Conservation (phyloP, 2,113 vertebrate genomes). For the Opisthocomus hoazin region DNA sequence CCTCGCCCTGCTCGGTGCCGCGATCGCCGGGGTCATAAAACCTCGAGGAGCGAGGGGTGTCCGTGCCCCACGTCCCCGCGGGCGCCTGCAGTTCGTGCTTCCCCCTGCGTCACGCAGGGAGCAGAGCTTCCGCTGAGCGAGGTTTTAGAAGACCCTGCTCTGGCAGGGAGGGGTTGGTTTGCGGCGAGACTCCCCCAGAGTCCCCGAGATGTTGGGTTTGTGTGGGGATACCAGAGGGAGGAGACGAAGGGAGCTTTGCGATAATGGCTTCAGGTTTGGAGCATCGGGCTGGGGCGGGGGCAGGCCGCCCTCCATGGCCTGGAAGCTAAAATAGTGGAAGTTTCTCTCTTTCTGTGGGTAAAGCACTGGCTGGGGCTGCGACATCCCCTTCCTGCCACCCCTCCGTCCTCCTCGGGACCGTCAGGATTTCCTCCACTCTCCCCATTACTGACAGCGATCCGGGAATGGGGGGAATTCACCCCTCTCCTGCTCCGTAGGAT, state of each 20-base stretch:
- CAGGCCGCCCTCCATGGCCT: background rate
- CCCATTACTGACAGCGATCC: background rate
- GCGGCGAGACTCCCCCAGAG: background rate
- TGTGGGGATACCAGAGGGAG: background rate
- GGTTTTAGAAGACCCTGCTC: background rate
- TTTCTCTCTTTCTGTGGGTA: background rate
- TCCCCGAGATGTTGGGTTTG: background rate
- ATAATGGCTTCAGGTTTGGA: background rate
- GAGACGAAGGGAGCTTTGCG: background rate
- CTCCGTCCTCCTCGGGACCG: accelerated
- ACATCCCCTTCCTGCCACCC: background rate
- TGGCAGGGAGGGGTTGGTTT: background rate
- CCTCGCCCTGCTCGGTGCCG: background rate
- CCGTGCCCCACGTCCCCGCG: background rate
- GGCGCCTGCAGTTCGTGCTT: background rate
- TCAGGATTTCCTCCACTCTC: background rate
- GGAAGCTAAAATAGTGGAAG: background rate
- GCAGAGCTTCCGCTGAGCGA: background rate
- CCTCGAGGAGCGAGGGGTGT: background rate
- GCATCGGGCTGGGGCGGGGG: background rate
- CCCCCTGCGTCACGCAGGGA: background rate
- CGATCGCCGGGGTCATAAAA: background rate
- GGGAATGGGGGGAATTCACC: background rate
- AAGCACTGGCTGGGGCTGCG: background rate
- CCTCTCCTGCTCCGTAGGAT: background rate